These are phyloP conservation scores for Drymodes brunneopygia DNA, from an alignment of 2,113 vertebrate species.

Conservation along the genomic window DNA sequence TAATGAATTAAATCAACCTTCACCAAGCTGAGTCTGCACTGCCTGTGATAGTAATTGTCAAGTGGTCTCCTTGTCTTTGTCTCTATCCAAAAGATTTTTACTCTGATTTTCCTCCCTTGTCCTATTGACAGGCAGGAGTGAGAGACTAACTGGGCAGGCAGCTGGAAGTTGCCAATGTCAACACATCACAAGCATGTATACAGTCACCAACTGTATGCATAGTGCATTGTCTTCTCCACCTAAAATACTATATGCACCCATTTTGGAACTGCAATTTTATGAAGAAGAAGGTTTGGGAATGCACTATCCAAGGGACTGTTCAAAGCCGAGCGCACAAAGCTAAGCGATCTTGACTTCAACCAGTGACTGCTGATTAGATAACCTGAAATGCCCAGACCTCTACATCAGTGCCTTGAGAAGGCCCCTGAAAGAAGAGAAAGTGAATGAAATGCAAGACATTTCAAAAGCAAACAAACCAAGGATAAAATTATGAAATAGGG, in stretches of 20 bases:
- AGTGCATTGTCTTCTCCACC: background rate
- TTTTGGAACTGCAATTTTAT: background rate
- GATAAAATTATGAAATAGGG: background rate
- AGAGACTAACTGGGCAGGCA: background rate
- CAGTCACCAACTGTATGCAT: background rate
- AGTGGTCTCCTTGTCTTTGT: background rate
- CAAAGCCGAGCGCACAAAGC: background rate
- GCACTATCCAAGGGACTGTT: background rate
- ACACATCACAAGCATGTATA: background rate
- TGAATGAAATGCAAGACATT: background rate
- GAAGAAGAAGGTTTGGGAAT: background rate
- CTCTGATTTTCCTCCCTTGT: background rate
- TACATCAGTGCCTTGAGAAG: background rate
- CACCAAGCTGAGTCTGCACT: rapidly evolving
- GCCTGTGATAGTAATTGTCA: background rate
- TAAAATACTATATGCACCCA: background rate
- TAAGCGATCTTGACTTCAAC: background rate
- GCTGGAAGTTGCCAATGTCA: background rate
- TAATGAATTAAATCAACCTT: background rate
- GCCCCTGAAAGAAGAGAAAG: background rate
- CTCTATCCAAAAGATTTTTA: background rate
- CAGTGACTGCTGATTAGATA: background rate
- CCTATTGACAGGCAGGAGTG: background rate
- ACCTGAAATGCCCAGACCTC: background rate
- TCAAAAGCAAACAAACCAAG: background rate